A percentile compares a stretch with the other conserved stretches of the same genome.
Evolutionary conservation across 2,888 invertebrate species (phyloP).

Genomic region (Ctenicera cuprea): DNA sequence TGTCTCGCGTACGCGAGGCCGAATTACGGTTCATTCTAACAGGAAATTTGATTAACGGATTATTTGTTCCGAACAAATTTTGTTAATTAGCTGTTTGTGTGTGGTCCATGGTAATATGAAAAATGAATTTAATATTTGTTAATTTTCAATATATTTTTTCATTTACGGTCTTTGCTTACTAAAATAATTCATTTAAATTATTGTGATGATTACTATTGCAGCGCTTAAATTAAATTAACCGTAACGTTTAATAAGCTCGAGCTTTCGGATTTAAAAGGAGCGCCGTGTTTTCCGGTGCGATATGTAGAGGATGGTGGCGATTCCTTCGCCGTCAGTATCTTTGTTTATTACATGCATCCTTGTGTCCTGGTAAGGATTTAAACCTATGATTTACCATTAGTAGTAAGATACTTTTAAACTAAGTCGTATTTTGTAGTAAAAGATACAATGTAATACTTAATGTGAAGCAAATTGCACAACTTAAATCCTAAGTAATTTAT

Average conservation of each 20-base stretch:
- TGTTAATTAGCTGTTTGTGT: slow-evolving; percentile 23
- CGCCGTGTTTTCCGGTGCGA: slow-evolving; percentile 51
- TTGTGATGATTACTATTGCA: not conserved
- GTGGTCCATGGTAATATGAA: slow-evolving; percentile 23
- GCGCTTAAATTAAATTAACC: not conserved
- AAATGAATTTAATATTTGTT: not conserved
- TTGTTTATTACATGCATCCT: slow-evolving; percentile 45
- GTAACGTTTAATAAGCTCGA: not conserved
- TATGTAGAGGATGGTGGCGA: slow-evolving; percentile 56
- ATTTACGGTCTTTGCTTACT: not conserved
- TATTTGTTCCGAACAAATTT: slow-evolving; percentile 28
- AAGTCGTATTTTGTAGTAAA: not conserved
- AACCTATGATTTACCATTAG: not conserved
- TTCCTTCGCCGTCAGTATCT: slow-evolving; percentile 37
- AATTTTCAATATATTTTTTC: not conserved
- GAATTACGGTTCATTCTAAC: slow-evolving; percentile 42
- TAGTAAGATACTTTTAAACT: slow-evolving; percentile 5
- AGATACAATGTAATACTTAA: slow-evolving; percentile 1
- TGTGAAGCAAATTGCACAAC: slow-evolving; percentile 4
- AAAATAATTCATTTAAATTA: not conserved
- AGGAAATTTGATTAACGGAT: slow-evolving; percentile 42
- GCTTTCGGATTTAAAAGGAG: not conserved
- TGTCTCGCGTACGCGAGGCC: slow-evolving; percentile 42
- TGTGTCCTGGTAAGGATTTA: slow-evolving; percentile 49
- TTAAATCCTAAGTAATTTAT: slow-evolving; percentile 16